Percentiles rank a stretch among this genome's conserved stretches.
phyloP scores from a whole-genome alignment of 1,140 invertebrate genomes.

The Drosophila burlai region DNA sequence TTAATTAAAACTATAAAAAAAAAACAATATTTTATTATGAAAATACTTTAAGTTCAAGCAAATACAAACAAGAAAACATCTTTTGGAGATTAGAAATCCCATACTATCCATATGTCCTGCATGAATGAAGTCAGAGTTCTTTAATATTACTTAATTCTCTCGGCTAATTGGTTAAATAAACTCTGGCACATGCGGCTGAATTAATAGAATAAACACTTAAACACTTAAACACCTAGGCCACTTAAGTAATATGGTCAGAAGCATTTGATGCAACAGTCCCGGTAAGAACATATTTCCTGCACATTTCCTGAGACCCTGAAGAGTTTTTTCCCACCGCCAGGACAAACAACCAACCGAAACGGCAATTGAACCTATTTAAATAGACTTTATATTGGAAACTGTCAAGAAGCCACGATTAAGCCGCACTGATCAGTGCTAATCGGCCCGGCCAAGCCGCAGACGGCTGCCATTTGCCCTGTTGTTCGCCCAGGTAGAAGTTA shows the following conservation, averaged over 20 bases:
- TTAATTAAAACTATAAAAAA: no score
- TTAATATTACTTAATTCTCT: conserved; percentile 23
- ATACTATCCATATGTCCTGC: not conserved
- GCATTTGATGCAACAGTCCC: conserved; percentile 60
- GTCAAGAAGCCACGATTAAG: conserved; percentile 80
- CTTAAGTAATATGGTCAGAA: conserved; percentile 24
- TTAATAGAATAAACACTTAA: conserved; percentile 26
- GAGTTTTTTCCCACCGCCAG: conserved; percentile 67
- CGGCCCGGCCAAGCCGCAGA: conserved; percentile 38
- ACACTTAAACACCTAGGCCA: conserved; percentile 28
- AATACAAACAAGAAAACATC: not conserved
- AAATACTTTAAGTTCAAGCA: not conserved
- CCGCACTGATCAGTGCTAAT: conserved; percentile 70
- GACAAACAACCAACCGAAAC: conserved; percentile 36
- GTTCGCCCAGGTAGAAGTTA: conserved; percentile 47
- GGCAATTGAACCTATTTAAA: conserved; percentile 80
- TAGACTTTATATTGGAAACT: conserved; percentile 65
- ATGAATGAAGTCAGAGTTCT: not conserved
- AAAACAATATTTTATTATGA: no score
- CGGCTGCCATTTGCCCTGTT: conserved; percentile 30
- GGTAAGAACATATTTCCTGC: conserved; percentile 56
- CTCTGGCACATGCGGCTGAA: conserved; percentile 46
- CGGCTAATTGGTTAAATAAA: conserved; percentile 56
- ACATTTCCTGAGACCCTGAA: conserved; percentile 43
- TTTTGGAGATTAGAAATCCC: no score